These are phyloP conservation scores for Caenorhabditis japonica DNA, from an alignment of 2,888 invertebrate genomes.

Conservation along the genomic window DNA sequence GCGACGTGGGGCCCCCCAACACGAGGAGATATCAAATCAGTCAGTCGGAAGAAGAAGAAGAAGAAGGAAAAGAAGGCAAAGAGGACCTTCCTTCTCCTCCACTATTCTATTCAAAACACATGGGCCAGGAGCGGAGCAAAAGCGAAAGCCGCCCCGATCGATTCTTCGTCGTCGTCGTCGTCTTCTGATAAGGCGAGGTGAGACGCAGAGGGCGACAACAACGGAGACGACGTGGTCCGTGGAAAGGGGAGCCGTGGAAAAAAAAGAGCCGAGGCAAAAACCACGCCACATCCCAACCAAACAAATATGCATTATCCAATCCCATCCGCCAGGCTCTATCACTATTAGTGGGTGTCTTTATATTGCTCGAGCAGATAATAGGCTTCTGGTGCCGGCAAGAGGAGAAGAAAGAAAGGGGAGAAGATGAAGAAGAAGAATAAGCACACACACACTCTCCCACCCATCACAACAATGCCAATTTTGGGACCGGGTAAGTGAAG, in stretches of 20 bases:
- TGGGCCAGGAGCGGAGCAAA: constrained; percentile 22
- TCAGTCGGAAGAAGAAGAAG: constrained; percentile 38
- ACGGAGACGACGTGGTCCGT: background rate
- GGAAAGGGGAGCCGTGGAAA: background rate
- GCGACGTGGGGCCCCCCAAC: constrained; percentile 1
- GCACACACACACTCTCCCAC: too few relatives aligned
- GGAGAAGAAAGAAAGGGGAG: constrained; percentile 5
- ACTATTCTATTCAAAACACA: constrained; percentile 41
- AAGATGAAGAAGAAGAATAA: background rate
- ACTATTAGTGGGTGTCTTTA: constrained; percentile 10
- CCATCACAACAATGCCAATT: constrained; percentile 45
- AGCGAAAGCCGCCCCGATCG: constrained; percentile 10
- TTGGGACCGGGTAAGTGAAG: constrained; percentile 1
- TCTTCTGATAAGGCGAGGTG: constrained; percentile 32
- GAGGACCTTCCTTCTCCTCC: background rate
- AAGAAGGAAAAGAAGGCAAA: background rate
- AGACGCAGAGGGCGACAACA: constrained; percentile 7
- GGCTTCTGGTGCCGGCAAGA: constrained; percentile 27
- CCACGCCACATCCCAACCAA: background rate
- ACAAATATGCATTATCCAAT: constrained; percentile 21
- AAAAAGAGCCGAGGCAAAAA: background rate
- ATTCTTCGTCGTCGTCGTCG: background rate
- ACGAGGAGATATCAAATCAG: constrained; percentile 50
- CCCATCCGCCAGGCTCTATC: constrained; percentile 3
- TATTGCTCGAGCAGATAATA: constrained; percentile 17